Base-by-base conservation (phyloP, 64 coral and sea anemone species). In the Platygyra sinensis region DNA sequence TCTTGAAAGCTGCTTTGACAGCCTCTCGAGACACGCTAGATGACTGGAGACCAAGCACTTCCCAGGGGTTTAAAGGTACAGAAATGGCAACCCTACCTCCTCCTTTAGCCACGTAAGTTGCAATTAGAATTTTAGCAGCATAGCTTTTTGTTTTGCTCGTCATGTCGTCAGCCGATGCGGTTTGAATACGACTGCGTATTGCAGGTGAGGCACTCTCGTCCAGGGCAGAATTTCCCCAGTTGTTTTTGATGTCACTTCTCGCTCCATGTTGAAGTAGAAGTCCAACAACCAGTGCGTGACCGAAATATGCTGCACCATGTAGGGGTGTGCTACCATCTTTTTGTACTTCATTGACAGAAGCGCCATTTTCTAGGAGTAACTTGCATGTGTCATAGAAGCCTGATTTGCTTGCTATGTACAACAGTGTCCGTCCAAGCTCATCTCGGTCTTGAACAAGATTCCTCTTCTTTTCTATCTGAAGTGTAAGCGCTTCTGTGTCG, bases 191-290 rank as follows among this genome's bases (percentile, higher is more conserved):
- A 86, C 20, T 50, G 25, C 24, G 77, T 22, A 92, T 78, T 11
- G 59, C 10, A 5, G 24, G 1, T 18, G 60, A 54, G 6, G n/a
- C 5, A 30, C 52, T 64, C 54, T 92, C 90, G 33, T 92, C 72
- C 25, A 85, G n/a, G 1, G 75, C 73, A 13, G 90, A 79, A 71
- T 79, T 49, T 30, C 61, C 74, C 82, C 80, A 92, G 17, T 8
- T 78, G 73, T 92, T 87, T 65, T 25, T 92, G n/a, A 92, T 80
- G 15, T 76, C 24, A 61, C 60, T 65, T 11, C 32, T 31, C 65
- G 90, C 90, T 67, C 90, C 90, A 77, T 92, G 50, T 72, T 69
- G 57, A 78, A 92, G 90, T 28, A 92, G 49, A 12, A 92, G 75
- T 52, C 81, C 60, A 36, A 92, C 82, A 22, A 92, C 25, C 3